Conservation (phyloP, 2,888 invertebrate species). For the Aphidoletes aphidimyza region DNA sequence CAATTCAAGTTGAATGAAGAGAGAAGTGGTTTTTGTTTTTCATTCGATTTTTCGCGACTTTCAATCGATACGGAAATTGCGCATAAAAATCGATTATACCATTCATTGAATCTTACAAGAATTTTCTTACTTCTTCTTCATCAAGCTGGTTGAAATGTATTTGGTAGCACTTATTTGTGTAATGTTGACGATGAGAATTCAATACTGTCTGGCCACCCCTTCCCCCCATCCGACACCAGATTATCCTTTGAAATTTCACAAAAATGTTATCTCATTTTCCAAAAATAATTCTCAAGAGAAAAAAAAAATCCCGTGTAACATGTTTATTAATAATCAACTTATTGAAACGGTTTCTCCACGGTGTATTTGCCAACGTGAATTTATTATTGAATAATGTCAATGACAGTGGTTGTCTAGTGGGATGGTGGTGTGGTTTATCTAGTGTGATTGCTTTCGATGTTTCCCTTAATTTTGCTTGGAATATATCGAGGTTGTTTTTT, state of each 20-base stretch:
- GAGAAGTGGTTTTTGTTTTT: not conserved
- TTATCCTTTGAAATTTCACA: not conserved
- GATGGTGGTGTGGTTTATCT: not conserved
- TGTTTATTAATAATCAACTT: slow-evolving; percentile 7
- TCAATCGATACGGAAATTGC: slow-evolving; percentile 2
- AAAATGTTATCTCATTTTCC: not conserved
- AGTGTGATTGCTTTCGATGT: not conserved
- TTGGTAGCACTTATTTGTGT: not conserved
- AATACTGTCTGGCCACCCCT: too few relatives aligned
- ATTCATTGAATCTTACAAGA: slow-evolving; percentile 15
- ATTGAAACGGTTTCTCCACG: too few relatives aligned
- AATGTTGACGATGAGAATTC: not conserved
- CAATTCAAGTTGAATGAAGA: not conserved
- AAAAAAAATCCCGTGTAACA: too few relatives aligned
- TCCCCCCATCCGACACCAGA: not conserved
- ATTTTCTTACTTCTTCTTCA: not conserved
- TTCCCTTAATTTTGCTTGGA: not conserved
- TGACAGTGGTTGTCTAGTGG: not conserved
- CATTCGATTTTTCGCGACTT: not conserved
- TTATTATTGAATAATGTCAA: not conserved
- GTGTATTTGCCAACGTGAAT: too few relatives aligned
- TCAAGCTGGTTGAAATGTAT: not conserved
- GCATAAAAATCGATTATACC: slow-evolving; percentile 11
- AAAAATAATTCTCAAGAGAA: slow-evolving; percentile 20
- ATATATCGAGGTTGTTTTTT: not conserved